A percentile compares a stretch with the other conserved stretches of the same genome.
phyloP scores from a whole-genome alignment of 2,797 vertebrate genomes.

The Crenuchus spilurus region DNA sequence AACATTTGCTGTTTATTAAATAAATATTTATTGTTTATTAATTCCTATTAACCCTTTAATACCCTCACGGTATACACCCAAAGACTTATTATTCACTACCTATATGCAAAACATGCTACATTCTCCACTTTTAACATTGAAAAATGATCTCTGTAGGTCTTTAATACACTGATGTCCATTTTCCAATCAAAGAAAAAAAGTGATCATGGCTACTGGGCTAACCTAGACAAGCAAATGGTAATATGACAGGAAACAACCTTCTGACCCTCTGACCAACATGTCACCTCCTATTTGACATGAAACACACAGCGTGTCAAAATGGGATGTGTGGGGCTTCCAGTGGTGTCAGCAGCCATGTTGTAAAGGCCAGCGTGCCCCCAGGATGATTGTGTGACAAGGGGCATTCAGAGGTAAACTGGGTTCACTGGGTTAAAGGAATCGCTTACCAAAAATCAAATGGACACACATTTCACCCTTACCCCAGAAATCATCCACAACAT shows the following conservation, averaged over 20 bases:
- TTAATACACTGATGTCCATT: neutral
- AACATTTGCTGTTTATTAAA: no score
- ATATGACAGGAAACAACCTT: conserved; percentile 67
- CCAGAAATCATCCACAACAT: no score
- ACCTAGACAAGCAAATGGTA: conserved; percentile 57
- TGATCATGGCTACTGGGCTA: conserved; percentile 22
- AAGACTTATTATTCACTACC: no score
- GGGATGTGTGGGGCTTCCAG: conserved; percentile 45
- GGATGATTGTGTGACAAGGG: conserved; percentile 51
- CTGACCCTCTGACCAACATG: conserved; percentile 59
- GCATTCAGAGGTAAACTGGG: conserved; percentile 25
- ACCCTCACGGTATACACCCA: no score
- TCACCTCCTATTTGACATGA: conserved; percentile 53
- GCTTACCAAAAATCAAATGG: no score
- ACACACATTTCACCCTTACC: no score
- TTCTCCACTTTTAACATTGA: no score
- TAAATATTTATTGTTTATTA: no score
- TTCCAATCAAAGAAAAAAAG: neutral
- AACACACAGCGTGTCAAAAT: conserved; percentile 63
- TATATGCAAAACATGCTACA: no score
- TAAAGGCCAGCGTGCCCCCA: conserved; percentile 48
- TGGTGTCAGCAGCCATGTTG: conserved; percentile 58
- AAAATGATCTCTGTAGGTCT: no score
- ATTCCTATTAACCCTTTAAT: no score
- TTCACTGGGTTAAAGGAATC: conserved; percentile 31